Evolutionary conservation across 1,140 invertebrate genomes (phyloP).

Genomic region (Drosophila ohnishii): DNA sequence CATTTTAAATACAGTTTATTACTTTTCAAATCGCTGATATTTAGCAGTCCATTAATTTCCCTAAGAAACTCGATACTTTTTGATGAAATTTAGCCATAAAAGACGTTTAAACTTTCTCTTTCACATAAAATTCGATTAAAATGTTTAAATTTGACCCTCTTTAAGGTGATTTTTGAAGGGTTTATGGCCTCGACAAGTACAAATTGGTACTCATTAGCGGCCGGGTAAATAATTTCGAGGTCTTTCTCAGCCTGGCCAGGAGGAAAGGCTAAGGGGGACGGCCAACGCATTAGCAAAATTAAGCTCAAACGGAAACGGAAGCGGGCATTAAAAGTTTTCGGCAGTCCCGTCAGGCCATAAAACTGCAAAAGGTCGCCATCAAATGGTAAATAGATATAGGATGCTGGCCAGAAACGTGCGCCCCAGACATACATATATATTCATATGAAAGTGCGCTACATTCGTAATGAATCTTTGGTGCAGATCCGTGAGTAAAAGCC

Average conservation of each 20-base stretch:
- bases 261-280: not conserved
- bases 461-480: constrained; percentile 64
- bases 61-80: not conserved
- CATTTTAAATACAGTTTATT: not conserved
- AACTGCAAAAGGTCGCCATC: constrained; percentile 62
- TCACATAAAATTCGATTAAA: constrained; percentile 1
- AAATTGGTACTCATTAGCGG: constrained; percentile 70
- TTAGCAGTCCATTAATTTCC: not conserved
- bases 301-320: constrained; percentile 64
- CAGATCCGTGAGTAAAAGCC: constrained; percentile 66
- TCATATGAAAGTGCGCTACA: constrained; percentile 46
- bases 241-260: no score
- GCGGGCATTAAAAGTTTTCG: constrained; percentile 69
- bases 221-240: constrained; percentile 31
- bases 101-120: not conserved
- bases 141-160: constrained; percentile 2
- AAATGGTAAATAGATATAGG: constrained; percentile 60
- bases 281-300: constrained; percentile 70
- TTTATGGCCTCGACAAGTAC: constrained; percentile 15
- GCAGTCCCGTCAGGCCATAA: constrained; percentile 34
- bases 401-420: constrained; percentile 59
- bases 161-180: constrained; percentile 10
- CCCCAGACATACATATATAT: constrained; percentile 11
- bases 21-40: not conserved
- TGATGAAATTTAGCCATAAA: not conserved